phyloP scores from a whole-genome alignment of 1,140 invertebrate species.

The Amphibalanus amphitrite region DNA sequence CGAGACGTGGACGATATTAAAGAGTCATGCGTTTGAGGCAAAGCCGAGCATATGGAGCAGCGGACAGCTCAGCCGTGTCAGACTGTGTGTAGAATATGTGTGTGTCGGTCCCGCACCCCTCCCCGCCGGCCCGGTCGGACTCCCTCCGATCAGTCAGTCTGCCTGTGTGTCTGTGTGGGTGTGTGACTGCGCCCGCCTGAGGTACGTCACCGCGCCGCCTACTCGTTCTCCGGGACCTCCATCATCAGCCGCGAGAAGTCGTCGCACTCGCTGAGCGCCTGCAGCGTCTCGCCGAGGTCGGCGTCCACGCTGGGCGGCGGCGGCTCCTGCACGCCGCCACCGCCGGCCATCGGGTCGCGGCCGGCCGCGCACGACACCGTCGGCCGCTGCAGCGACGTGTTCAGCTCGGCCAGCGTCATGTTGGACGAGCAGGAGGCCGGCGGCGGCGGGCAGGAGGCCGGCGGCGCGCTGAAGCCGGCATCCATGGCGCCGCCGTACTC shows the following conservation, averaged over 20 bases:
- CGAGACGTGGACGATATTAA: too few species aligned
- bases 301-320: slow-evolving; percentile 8
- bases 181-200: not conserved
- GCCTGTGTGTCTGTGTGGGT: not conserved
- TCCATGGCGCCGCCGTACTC: slow-evolving; percentile 14
- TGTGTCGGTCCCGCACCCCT: too few species aligned
- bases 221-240: not conserved
- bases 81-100: too few species aligned
- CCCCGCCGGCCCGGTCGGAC: too few species aligned
- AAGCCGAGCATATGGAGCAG: too few species aligned
- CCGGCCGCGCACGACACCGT: slow-evolving; percentile 13
- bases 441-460: slow-evolving; percentile 7
- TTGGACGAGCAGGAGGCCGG: slow-evolving; percentile 8
- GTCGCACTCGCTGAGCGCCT: slow-evolving; percentile 2
- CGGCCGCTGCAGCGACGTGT: slow-evolving; percentile 17
- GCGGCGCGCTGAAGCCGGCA: slow-evolving; percentile 7
- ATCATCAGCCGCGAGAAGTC: not conserved
- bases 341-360: slow-evolving; percentile 15
- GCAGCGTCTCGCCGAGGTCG: not conserved
- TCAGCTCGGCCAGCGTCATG: slow-evolving; percentile 10
- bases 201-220: not conserved
- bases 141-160: not conserved
- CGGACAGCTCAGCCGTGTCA: too few species aligned
- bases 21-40: too few species aligned
- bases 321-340: slow-evolving; percentile 13